These are phyloP conservation scores for Alexandromys fortis DNA, from an alignment of 2,113 vertebrate genomes.

Conservation along the genomic window DNA sequence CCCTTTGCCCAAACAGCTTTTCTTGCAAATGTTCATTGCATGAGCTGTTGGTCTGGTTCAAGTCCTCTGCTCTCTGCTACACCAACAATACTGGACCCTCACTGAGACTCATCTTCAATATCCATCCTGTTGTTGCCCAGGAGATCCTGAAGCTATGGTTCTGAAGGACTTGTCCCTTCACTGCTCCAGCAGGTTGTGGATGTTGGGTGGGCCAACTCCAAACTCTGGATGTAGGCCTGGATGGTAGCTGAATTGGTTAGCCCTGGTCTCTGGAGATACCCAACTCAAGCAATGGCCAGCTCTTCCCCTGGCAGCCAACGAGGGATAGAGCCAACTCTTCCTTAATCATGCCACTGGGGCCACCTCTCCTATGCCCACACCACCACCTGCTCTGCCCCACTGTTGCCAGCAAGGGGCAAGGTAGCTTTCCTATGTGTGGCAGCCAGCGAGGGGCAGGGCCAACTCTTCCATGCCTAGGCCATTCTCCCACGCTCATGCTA, in stretches of 20 bases:
- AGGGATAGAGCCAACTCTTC: background rate
- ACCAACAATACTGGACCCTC: background rate
- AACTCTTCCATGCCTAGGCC: background rate
- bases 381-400: background rate
- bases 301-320: background rate
- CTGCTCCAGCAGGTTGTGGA: background rate
- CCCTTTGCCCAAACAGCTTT: background rate
- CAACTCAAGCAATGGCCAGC: background rate
- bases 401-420: background rate
- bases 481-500: too few relatives aligned
- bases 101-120: background rate
- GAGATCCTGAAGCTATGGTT: background rate
- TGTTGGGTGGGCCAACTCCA: background rate
- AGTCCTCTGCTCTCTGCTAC: background rate
- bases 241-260: background rate
- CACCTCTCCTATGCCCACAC: background rate
- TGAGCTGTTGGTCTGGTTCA: background rate
- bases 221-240: background rate
- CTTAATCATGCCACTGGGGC: background rate
- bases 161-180: background rate
- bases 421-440: too few relatives aligned
- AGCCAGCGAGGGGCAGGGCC: background rate
- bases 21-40: background rate
- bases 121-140: background rate
- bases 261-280: background rate